A percentile compares a stretch with the other conserved stretches of the same genome.
phyloP scores from a whole-genome alignment of 2,888 invertebrate species.

The Cheilosia scutellata region DNA sequence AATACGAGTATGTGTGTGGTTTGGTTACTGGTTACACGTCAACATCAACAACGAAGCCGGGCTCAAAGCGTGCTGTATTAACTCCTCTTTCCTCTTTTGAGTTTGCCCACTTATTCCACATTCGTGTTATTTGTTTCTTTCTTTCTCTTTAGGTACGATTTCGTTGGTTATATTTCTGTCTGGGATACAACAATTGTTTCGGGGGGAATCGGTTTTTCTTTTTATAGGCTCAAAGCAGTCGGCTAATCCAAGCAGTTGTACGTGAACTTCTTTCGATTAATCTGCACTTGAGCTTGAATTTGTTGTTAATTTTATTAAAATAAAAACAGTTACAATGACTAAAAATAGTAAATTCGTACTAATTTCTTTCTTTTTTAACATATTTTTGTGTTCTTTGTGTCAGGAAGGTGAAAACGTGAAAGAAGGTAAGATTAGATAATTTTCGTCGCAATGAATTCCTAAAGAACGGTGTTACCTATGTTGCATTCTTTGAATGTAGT shows the following conservation, averaged over 20 bases:
- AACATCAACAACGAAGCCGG: conserved; percentile 30
- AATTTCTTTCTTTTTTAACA: conserved; percentile 41
- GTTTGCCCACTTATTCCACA: conserved; percentile 17
- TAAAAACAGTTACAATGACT: conserved; percentile 37
- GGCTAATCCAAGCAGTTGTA: conserved; percentile 63
- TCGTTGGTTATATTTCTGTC: conserved; percentile 33
- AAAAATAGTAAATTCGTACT: conserved; percentile 43
- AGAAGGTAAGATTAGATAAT: conserved; percentile 57
- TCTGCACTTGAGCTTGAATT: conserved; percentile 44
- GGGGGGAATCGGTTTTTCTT: conserved; percentile 67
- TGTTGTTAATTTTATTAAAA: conserved; percentile 6
- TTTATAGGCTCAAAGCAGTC: conserved; percentile 70
- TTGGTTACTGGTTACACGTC: neutral
- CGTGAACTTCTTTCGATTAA: conserved; percentile 60
- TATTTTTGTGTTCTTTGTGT: conserved; percentile 32
- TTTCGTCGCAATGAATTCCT: neutral
- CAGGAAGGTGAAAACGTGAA: conserved; percentile 50
- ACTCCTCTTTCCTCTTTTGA: conserved; percentile 14
- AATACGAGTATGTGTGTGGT: conserved; percentile 1
- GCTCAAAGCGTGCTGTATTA: neutral
- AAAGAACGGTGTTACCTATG: too few relatives aligned
- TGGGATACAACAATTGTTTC: conserved; percentile 26
- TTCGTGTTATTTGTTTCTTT: conserved; percentile 37
- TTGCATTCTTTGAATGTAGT: too few relatives aligned
- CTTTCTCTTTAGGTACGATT: conserved; percentile 3